A percentile compares a stretch with the other conserved stretches of the same genome.
Conservation (phyloP, 2,888 invertebrate genomes). For the Epistrophe eligans region DNA sequence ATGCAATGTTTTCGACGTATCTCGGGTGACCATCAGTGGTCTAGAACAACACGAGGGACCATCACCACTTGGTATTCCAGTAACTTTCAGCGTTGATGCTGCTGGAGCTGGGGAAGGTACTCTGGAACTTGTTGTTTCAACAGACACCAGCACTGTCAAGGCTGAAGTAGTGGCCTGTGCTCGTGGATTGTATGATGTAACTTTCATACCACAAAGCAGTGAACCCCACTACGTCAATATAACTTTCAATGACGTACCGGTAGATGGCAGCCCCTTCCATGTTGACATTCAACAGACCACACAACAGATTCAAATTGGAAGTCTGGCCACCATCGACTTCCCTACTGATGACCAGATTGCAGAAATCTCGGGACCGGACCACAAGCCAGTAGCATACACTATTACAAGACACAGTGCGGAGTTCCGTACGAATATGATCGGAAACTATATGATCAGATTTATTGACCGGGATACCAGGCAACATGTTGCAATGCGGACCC, state of each 20-base stretch:
- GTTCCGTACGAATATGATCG: constrained; percentile 91
- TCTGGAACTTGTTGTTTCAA: constrained; percentile 95
- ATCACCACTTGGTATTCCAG: constrained; percentile 89
- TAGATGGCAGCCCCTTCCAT: constrained; percentile 95
- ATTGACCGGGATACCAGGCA: constrained; percentile 87
- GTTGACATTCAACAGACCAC: constrained; percentile 90
- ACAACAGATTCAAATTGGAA: constrained; percentile 89
- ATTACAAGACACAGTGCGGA: constrained; percentile 88
- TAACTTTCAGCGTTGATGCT: constrained; percentile 97
- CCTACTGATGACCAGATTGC: constrained; percentile 87
- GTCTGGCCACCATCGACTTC: constrained; percentile 87
- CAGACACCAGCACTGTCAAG: constrained; percentile 94
- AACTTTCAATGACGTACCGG: constrained; percentile 96
- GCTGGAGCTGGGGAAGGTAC: constrained; percentile 98
- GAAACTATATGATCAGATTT: constrained; percentile 89
- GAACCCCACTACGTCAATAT: constrained; percentile 96
- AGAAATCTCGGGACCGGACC: constrained; percentile 88
- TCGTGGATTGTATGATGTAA: constrained; percentile 95
- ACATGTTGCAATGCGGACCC: constrained; percentile 87
- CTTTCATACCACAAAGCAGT: constrained; percentile 95
- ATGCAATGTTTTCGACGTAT: constrained; percentile 97
- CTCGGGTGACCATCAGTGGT: constrained; percentile 90
- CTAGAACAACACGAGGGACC: constrained; percentile 85
- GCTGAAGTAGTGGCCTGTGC: constrained; percentile 95
- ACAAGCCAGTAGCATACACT: constrained; percentile 87